Evolutionary conservation across 2,888 invertebrate genomes (phyloP), one percentile per base, ranked within the genome.

Genomic region (Colletes collaris): DNA sequence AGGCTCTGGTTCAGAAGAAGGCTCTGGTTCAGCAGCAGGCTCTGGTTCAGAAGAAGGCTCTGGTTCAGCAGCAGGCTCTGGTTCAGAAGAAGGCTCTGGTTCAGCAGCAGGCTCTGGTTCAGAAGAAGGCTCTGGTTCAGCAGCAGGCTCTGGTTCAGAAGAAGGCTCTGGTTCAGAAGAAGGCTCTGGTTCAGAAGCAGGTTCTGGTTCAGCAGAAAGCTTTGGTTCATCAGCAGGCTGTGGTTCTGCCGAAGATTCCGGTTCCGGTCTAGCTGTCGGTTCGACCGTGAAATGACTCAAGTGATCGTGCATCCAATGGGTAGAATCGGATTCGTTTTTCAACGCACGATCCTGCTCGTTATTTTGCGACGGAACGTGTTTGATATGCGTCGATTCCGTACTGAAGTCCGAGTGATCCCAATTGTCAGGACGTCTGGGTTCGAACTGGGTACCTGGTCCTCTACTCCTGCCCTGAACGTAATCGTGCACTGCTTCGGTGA

Each of bases 391-490:
- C 6, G 56, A 35, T 64, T 64, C 55, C 4, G 79, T 80, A 44
- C 59, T 79, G 44, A 82, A 79, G 16, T 86, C 64, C 8, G 80
- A 16, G 58, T 87, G 79, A 49, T 88, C 72, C 89, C 89, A 89
- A 55, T 55, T 68, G 55, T 77, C 76, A 2, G 86, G 75, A 62
- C 79, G 74, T n/a, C 70, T 70, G 0, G 82, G 79, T 55, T 83
- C 83, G 4, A 76, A 84, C 37, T 78, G 73, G 5, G 85, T 84
- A n/a, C 89, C 89, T 19, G 89, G 89, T 16, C 87, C 86, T 64
- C 88, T 86, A 59, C 92, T 91, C 78, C 92, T 90, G 35, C 91
- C 92, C 76, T 91, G 91, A 53, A 90, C 89, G 13, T 83, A 85
- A 67, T 91, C 89, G 44, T 83, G 77, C 13, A 64, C 69, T 16